phyloP scores from a whole-genome alignment of 2,797 vertebrate species.

The Pteropus rufus region DNA sequence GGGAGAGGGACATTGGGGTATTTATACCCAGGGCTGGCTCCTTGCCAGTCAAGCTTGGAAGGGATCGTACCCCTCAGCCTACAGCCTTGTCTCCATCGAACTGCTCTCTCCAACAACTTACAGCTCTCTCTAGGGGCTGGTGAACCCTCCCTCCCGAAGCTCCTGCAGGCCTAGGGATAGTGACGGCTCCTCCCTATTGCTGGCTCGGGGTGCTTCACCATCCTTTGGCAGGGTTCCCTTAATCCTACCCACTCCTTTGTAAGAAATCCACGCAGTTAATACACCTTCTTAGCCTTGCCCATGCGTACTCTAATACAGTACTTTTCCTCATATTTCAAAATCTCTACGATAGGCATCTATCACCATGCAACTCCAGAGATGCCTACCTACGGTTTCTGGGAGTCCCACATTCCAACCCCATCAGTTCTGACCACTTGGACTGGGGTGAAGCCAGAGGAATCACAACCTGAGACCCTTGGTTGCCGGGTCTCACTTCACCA shows the following conservation, averaged over 20 bases:
- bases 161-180: background rate
- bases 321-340: background rate
- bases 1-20: background rate
- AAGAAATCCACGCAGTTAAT: background rate
- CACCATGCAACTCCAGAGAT: background rate
- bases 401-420: background rate
- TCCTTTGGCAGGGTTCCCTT: background rate
- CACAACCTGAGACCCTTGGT: accelerated
- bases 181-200: background rate
- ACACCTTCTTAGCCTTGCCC: background rate
- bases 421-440: background rate
- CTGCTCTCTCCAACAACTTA: background rate
- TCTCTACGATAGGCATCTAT: background rate
- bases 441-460: background rate
- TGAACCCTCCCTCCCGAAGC: background rate
- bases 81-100: background rate
- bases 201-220: background rate
- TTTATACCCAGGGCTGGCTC: background rate
- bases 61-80: background rate
- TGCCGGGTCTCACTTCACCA: background rate
- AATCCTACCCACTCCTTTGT: background rate
- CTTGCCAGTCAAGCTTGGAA: background rate
- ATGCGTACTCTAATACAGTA: background rate
- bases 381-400: background rate
- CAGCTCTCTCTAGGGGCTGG: background rate